Percentiles rank a stretch among this genome's conserved stretches.
These are phyloP conservation scores for Callitettix versicolor DNA, from an alignment of 1,140 invertebrate genomes.

Conservation along the genomic window DNA sequence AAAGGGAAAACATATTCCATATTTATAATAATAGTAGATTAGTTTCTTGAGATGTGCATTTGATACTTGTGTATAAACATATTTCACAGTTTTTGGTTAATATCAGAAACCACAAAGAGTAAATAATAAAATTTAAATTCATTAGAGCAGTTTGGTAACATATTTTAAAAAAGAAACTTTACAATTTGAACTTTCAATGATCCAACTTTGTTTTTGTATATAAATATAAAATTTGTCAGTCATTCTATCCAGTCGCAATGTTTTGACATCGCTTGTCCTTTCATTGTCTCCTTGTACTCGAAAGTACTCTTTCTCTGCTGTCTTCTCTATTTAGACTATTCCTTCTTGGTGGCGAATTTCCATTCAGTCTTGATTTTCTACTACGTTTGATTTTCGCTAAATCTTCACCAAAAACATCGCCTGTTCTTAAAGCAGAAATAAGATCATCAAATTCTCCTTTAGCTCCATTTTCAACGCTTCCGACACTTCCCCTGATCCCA, in stretches of 20 bases:
- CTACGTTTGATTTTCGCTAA: constrained; percentile 84
- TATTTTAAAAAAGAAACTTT: no score
- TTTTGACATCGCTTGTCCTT: not conserved
- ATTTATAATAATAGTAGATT: no score
- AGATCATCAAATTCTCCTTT: constrained; percentile 94
- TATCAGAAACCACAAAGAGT: no score
- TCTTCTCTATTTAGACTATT: constrained; percentile 53
- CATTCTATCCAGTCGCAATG: not conserved
- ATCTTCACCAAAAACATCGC: constrained; percentile 95
- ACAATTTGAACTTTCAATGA: no score
- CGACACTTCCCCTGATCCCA: constrained; percentile 27
- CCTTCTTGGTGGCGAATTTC: constrained; percentile 46
- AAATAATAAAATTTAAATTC: no score
- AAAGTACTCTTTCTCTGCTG: constrained; percentile 48
- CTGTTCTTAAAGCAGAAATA: constrained; percentile 88
- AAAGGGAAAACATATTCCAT: no score
- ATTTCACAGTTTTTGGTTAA: no score
- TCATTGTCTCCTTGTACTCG: constrained; percentile 15
- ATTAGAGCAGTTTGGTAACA: no score
- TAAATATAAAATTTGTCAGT: no score
- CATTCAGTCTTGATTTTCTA: constrained; percentile 49
- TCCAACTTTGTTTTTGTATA: no score
- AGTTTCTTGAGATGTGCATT: no score
- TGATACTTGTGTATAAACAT: no score
- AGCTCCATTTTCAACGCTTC: constrained; percentile 30